Evolutionary conservation across 2,888 invertebrate genomes (phyloP).

Genomic region (Monoplex corrugatus): DNA sequence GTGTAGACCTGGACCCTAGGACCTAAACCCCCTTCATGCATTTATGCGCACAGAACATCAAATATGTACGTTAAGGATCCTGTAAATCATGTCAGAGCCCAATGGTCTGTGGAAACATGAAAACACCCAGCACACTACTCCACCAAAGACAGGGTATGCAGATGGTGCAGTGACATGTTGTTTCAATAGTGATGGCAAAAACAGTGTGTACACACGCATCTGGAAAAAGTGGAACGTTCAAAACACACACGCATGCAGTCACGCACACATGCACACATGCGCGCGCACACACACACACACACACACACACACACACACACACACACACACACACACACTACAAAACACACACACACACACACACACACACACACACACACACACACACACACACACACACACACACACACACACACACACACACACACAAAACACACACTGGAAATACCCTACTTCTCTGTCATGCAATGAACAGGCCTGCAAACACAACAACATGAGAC

Average conservation of each 20-base stretch:
- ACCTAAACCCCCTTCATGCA: too few species aligned
- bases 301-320: neutral
- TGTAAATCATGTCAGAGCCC: too few species aligned
- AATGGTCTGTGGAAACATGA: too few species aligned
- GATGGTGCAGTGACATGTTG: too few species aligned
- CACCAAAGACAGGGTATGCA: too few species aligned
- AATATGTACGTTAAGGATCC: too few species aligned
- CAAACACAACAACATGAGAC: slow-evolving; percentile 43
- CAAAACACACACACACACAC: slow-evolving; percentile 9
- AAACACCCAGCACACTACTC: too few species aligned
- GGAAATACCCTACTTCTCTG: slow-evolving; percentile 98
- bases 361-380: slow-evolving; percentile 26
- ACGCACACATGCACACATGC: neutral
- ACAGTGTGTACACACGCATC: too few species aligned
- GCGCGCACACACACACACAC: neutral
- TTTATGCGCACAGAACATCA: too few species aligned
- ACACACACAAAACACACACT: slow-evolving; percentile 79
- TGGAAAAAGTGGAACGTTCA: too few species aligned
- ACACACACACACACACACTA: neutral
- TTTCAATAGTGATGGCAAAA: too few species aligned
- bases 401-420: neutral
- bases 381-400: slow-evolving; percentile 30
- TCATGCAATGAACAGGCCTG: slow-evolving; percentile 97
- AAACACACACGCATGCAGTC: neutral
- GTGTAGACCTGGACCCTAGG: too few species aligned